A percentile compares a stretch with the other conserved stretches of the same genome.
Evolutionary conservation across 2,888 invertebrate species (phyloP).

Genomic region (Plagiodera versicolora): DNA sequence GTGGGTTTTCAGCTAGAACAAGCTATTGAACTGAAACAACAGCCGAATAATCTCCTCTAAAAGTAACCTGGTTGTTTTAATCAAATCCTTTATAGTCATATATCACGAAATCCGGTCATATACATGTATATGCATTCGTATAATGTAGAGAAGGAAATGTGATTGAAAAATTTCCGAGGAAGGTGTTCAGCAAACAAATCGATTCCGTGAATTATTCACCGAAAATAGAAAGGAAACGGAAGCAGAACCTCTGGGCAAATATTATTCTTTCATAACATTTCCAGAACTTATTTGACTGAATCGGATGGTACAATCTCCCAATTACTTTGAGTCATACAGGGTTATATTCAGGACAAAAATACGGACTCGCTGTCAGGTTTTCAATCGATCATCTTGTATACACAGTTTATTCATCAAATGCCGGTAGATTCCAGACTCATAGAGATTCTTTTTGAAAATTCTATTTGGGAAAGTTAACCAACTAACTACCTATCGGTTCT

Average conservation of each 20-base stretch:
- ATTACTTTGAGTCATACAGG: not conserved
- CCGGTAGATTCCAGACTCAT: too few relatives aligned
- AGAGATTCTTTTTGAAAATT: too few relatives aligned
- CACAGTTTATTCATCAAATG: too few relatives aligned
- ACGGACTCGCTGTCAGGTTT: too few relatives aligned
- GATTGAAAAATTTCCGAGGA: not conserved
- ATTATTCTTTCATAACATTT: constrained; percentile 1
- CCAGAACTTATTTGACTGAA: not conserved
- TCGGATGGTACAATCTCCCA: not conserved
- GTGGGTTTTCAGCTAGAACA: not conserved
- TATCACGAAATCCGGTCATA: constrained; percentile 32
- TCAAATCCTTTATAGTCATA: constrained; percentile 30
- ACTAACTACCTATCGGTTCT: too few relatives aligned
- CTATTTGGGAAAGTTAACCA: too few relatives aligned
- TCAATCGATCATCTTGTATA: too few relatives aligned
- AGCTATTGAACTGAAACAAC: constrained; percentile 19
- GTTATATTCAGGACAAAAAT: too few relatives aligned
- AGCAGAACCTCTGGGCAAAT: not conserved
- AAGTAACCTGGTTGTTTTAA: constrained; percentile 20
- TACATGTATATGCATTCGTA: constrained; percentile 21
- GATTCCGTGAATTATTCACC: not conserved
- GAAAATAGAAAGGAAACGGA: not conserved
- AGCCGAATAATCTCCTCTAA: constrained; percentile 18
- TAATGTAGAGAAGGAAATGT: not conserved
- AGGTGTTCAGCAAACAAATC: constrained; percentile 1